Evolutionary conservation across 2,888 invertebrate genomes (phyloP), one percentile per base, ranked within the genome.

Genomic region (Pyrocoelia pectoralis): DNA sequence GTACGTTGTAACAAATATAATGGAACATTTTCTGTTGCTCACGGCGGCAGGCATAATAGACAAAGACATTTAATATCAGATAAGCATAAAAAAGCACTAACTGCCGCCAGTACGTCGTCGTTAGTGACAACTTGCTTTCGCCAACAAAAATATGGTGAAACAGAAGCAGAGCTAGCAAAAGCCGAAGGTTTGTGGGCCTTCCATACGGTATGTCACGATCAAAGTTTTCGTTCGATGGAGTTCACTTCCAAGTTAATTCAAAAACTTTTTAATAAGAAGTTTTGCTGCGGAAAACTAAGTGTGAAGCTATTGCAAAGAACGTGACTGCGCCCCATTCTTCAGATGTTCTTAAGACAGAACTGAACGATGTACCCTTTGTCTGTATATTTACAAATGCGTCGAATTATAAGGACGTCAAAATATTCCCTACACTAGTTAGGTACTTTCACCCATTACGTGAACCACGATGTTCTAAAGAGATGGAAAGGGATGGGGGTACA

Each of bases 1-100:
- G 53, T 53, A 9, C 29, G 19, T 53, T 53, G 53, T 40, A 53
- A 53, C 15, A 53, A 38, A 40, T 53, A 33, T 40, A 17, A 10
- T 8, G 15, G 40, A n/a, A 8, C 9, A 17, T 33, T 53, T 53
- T 40, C 13, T 8, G 10, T 52, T 12, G 33, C 8, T 19, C 52
- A 52, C 3, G 53, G 53, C 2, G 53, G 53, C 3, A 6, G 19
- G 17, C n/a, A 14, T n/a, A 15, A 38, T 38, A 38, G 33, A 13
- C 1, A 1, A 40, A 5, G 13, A 15, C 53, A 53, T 53, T 38
- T 38, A 10, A 10, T 9, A 6, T 40, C 40, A 1, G 53, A 33
- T 29, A 53, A 53, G 15, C 53, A 53, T 38, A 53, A 53, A 40
- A 53, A 53, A 14, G 53, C 38, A 17, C 1, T 53, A 17, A 14